Percentiles rank a stretch among this genome's conserved stretches.
These are phyloP conservation scores for Pygocentrus nattereri DNA, from an alignment of 2,797 vertebrate species.

Conservation along the genomic window DNA sequence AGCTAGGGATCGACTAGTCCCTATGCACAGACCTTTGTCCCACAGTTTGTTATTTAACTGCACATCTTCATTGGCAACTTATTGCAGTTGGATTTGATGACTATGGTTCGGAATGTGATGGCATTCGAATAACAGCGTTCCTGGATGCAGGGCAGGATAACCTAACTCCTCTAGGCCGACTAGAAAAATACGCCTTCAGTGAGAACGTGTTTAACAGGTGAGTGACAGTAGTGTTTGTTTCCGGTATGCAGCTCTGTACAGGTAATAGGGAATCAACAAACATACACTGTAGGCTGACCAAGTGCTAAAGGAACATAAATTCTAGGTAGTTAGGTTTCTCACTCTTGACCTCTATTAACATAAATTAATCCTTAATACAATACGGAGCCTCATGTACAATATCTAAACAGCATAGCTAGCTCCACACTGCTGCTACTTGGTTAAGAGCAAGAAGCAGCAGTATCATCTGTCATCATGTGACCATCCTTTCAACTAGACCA, in stretches of 20 bases:
- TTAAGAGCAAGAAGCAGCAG: too few relatives aligned
- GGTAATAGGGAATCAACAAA: background rate
- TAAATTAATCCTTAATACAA: too few relatives aligned
- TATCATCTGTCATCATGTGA: too few relatives aligned
- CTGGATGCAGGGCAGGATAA: constrained; percentile 90
- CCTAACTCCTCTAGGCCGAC: constrained; percentile 84
- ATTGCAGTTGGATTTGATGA: constrained; percentile 92
- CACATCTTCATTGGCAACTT: background rate
- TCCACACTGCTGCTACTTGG: too few relatives aligned
- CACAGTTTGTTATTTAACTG: background rate
- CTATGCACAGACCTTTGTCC: background rate
- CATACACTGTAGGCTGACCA: too few relatives aligned
- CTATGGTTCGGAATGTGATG: constrained; percentile 88
- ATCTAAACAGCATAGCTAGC: too few relatives aligned
- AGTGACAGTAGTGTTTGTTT: constrained; percentile 46
- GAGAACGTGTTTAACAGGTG: constrained; percentile 92
- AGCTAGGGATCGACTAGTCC: background rate
- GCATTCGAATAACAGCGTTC: constrained; percentile 89
- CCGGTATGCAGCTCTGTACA: background rate
- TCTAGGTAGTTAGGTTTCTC: too few relatives aligned
- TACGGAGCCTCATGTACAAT: too few relatives aligned
- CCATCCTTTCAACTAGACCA: too few relatives aligned
- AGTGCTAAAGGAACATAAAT: too few relatives aligned
- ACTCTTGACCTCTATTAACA: too few relatives aligned
- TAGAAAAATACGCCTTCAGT: constrained; percentile 93